phyloP scores from a whole-genome alignment of 1,140 invertebrate genomes.

The Euglossa dilemma region DNA sequence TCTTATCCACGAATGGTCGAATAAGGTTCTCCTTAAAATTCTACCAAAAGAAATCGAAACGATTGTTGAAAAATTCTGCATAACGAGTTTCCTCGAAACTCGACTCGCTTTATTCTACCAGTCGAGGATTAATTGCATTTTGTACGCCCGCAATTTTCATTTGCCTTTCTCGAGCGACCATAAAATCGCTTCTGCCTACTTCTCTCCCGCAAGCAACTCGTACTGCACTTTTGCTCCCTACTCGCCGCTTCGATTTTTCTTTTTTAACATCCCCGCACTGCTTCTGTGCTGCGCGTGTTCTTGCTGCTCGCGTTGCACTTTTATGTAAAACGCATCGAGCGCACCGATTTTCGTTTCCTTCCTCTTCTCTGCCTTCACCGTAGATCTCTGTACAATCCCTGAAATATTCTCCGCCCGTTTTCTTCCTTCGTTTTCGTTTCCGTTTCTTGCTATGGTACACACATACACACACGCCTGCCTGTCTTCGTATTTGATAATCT shows the following conservation, averaged over 20 bases:
- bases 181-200: not conserved
- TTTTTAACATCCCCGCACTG: not conserved
- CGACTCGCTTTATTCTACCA: not conserved
- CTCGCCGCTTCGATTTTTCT: not conserved
- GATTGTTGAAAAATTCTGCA: not conserved
- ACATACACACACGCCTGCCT: conserved; percentile 29
- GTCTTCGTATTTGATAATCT: conserved; percentile 59
- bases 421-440: not conserved
- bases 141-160: not conserved
- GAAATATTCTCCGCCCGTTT: not conserved
- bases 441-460: conserved; percentile 8
- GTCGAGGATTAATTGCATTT: not conserved
- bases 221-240: not conserved
- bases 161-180: not conserved
- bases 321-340: not conserved
- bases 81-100: not conserved
- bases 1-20: not conserved
- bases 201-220: not conserved
- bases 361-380: not conserved
- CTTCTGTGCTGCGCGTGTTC: not conserved
- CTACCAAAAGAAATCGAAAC: not conserved
- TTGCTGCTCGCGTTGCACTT: not conserved
- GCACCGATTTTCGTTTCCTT: not conserved
- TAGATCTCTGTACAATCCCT: not conserved
- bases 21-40: not conserved